Evolutionary conservation across 2,888 invertebrate genomes (phyloP), one percentile per base, ranked within the genome.

Genomic region (Bellardia bayeri): DNA sequence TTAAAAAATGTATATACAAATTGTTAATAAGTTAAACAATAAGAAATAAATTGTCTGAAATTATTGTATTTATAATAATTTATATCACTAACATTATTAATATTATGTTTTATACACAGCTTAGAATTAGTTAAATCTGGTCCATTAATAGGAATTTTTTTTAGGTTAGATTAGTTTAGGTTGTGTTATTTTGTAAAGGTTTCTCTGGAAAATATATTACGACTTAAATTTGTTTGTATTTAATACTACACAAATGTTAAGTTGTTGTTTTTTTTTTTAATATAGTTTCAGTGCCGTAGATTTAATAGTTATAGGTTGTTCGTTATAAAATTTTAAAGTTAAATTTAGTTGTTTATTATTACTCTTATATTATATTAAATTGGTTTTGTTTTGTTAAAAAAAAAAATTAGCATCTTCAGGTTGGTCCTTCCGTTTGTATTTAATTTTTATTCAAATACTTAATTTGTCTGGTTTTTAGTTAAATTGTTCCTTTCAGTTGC

Each of bases 391-490:
- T 37, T 49, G 23, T 23, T 23, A 23, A 37, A 56, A 61, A 64
- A 30, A 64, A 56, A 37, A 75, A 68, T 56, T 23, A 16, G 23
- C 33, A 9, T 75, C 51, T 69, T 75, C 16, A 40, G 13, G 13
- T 82, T 83, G 83, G 83, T 83, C 83, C 83, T 69, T 83, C 37
- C 33, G 76, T 83, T 78, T 61, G 23, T 13, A 11, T 14, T 58
- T 58, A 16, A 11, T 14, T 58, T 49, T 33, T 37, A 6, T 51
- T 64, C 16, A 23, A 13, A 9, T 33, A n/a, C 56, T 66, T 42
- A 9, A 3, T 42, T 49, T 45, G 51, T 1, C 3, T 56, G 2
- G 16, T 16, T 61, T n/a, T 61, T 68, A 37, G 68, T 75, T 51
- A 45, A 13, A n/a, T 30, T 82, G 75, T 69, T 82, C 75, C 75